Conservation (phyloP, 2,888 invertebrate species). For the Melitaea athalia region DNA sequence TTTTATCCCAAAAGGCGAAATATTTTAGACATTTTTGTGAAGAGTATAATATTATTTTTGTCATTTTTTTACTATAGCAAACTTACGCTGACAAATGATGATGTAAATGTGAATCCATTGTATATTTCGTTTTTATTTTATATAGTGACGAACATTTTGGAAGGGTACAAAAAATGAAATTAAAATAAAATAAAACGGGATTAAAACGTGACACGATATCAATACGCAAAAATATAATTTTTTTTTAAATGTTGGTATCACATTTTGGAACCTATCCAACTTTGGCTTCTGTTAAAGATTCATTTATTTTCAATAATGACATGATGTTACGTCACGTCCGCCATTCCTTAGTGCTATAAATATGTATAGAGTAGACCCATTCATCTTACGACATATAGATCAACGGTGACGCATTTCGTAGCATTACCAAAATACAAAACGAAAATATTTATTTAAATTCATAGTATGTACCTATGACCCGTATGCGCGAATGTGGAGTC, state of each 20-base stretch:
- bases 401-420: constrained; percentile 37
- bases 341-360: constrained; percentile 38
- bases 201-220: not conserved
- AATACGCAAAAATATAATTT: not conserved
- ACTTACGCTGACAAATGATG: too few relatives aligned
- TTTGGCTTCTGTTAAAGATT: constrained; percentile 34
- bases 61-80: too few relatives aligned
- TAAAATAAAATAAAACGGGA: not conserved
- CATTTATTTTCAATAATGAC: constrained; percentile 41
- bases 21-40: constrained; percentile 8
- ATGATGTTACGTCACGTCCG: constrained; percentile 39
- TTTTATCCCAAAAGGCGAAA: constrained; percentile 16
- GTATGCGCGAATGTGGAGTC: not conserved
- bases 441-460: constrained; percentile 10
- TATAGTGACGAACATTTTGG: too few relatives aligned
- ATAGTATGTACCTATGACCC: constrained; percentile 1
- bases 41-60: not conserved
- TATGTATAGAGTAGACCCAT: constrained; percentile 40
- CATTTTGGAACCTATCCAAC: constrained; percentile 41
- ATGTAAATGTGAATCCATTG: too few relatives aligned
- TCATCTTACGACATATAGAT: constrained; percentile 38
- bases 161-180: not conserved
- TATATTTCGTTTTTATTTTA: too few relatives aligned
- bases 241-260: constrained; percentile 10
- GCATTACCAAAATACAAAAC: constrained; percentile 32